Conservation (phyloP, 2,113 vertebrate species). For the Strix uralensis region DNA sequence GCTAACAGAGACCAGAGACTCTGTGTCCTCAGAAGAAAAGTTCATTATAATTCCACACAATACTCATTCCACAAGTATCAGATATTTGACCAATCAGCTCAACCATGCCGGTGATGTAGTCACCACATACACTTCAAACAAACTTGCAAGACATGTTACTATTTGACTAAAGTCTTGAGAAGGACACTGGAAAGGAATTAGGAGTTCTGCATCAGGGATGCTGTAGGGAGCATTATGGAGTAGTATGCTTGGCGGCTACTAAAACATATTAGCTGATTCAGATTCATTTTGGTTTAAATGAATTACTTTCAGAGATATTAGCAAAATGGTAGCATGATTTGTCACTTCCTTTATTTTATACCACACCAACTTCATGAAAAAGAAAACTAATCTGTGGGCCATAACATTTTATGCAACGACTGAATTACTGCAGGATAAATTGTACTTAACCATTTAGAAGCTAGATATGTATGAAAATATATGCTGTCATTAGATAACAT, state of each 20-base stretch:
- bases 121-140: not conserved
- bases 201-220: not conserved
- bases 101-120: not conserved
- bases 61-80: not conserved
- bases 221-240: not conserved
- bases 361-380: not conserved
- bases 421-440: not conserved
- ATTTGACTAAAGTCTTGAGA: not conserved
- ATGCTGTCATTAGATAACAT: not conserved
- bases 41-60: not conserved
- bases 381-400: not conserved
- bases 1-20: not conserved
- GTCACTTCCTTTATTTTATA: not conserved
- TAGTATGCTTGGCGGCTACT: not conserved
- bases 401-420: not conserved
- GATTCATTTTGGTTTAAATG: not conserved
- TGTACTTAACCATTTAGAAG: not conserved
- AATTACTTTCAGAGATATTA: not conserved
- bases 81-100: not conserved
- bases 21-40: not conserved
- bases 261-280: not conserved
- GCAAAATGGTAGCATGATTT: not conserved
- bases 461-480: not conserved
- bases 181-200: not conserved
- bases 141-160: fast-evolving